These are phyloP conservation scores for Pelmatolapia mariae DNA, from an alignment of 2,113 vertebrate species.

Conservation along the genomic window DNA sequence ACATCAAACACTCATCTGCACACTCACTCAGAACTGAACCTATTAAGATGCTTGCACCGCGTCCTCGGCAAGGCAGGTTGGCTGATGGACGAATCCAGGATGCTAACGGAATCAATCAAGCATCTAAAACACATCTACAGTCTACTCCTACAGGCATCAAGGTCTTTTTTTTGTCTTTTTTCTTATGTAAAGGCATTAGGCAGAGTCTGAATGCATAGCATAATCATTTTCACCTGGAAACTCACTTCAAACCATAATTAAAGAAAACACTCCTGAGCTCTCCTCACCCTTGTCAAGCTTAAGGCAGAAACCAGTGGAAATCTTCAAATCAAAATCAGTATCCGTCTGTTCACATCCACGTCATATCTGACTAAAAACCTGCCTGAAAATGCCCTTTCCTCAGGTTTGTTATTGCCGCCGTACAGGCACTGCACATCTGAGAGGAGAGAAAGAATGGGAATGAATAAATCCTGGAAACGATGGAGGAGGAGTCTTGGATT, in stretches of 20 bases:
- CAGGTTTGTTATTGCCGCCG: constrained; percentile 25
- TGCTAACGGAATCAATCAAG: constrained; percentile 61
- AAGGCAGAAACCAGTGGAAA: constrained; percentile 61
- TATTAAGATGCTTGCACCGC: constrained; percentile 76
- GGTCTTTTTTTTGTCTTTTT: constrained; percentile 54
- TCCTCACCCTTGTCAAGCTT: constrained; percentile 51
- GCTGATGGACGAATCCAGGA: constrained; percentile 62
- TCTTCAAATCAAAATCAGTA: constrained; percentile 26
- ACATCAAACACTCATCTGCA: constrained; percentile 31
- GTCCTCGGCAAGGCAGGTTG: constrained; percentile 81
- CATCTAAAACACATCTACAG: constrained; percentile 42
- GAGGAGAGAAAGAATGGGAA: not conserved
- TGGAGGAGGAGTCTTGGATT: not conserved
- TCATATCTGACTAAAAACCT: not conserved
- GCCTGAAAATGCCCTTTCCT: not conserved
- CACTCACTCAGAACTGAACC: constrained; percentile 51
- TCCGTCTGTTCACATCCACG: not conserved
- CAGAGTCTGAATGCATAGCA: constrained; percentile 93
- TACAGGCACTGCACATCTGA: constrained; percentile 4
- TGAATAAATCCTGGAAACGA: not conserved
- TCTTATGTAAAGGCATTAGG: constrained; percentile 85
- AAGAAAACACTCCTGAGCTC: constrained; percentile 51
- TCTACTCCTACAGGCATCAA: constrained; percentile 92
- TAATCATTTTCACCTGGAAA: constrained; percentile 62
- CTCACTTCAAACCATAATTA: constrained; percentile 68